Conservation (phyloP, 2,113 vertebrate genomes). For the Coptodon rendalli region DNA sequence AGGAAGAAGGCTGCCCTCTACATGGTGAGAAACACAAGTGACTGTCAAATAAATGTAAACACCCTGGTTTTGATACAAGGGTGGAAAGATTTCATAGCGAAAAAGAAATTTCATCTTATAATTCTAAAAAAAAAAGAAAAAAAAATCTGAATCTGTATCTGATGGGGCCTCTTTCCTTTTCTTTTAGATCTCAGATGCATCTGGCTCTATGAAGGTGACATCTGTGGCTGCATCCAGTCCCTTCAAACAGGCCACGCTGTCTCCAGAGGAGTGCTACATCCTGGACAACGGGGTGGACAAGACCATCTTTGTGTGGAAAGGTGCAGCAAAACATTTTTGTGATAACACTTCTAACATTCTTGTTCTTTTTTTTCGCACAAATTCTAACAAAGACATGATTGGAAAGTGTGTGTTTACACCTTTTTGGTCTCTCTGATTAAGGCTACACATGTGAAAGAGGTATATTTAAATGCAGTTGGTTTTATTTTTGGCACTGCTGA, state of each 20-base stretch:
- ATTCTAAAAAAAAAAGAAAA: not conserved
- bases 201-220: constrained; percentile 65
- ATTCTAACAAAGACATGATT: not conserved
- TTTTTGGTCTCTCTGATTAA: not conserved
- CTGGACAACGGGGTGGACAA: constrained; percentile 72
- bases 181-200: constrained; percentile 72
- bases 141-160: not conserved
- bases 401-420: not conserved
- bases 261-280: constrained; percentile 73
- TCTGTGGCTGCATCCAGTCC: constrained; percentile 64
- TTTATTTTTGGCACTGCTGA: not conserved
- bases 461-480: not conserved
- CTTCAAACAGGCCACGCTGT: constrained; percentile 72
- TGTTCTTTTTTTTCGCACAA: not conserved
- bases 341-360: not conserved
- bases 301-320: constrained; percentile 79
- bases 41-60: not conserved
- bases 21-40: constrained; percentile 59
- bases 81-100: not conserved
- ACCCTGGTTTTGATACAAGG: not conserved
- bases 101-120: not conserved
- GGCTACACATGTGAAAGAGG: not conserved
- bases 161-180: not conserved
- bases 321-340: constrained; percentile 22
- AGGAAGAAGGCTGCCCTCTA: constrained; percentile 70